Percentiles rank a stretch among this genome's conserved stretches.
phyloP scores from a whole-genome alignment of 1,140 invertebrate genomes.

The Scaptomyza hsui region DNA sequence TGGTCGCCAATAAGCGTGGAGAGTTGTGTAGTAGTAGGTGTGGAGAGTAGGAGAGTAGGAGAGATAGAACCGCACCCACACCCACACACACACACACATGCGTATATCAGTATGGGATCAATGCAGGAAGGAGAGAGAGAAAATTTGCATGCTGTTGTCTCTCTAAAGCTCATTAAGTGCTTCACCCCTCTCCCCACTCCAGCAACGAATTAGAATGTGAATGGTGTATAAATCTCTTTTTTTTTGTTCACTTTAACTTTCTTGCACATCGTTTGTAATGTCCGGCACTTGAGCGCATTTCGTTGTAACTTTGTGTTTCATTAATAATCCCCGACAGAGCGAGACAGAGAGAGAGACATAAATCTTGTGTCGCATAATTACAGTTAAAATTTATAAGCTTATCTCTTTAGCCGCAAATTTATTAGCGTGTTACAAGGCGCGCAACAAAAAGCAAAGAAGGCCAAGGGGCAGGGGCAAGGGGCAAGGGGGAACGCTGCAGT shows the following conservation, averaged over 20 bases:
- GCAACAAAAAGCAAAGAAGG: constrained; percentile 13
- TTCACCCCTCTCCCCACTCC: no score
- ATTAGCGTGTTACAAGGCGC: constrained; percentile 64
- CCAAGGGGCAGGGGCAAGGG: not conserved
- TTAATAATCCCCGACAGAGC: constrained; percentile 61
- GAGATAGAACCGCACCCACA: constrained; percentile 30
- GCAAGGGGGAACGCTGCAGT: constrained; percentile 38
- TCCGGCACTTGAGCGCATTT: constrained; percentile 65
- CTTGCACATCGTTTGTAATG: constrained; percentile 35
- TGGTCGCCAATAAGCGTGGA: constrained; percentile 38
- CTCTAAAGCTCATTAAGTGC: constrained; percentile 1
- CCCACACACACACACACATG: constrained; percentile 34
- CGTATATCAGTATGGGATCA: constrained; percentile 36
- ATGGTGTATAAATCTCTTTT: not conserved
- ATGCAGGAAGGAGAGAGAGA: constrained; percentile 3
- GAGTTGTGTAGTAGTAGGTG: not conserved
- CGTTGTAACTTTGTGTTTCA: constrained; percentile 79
- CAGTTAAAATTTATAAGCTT: constrained; percentile 83
- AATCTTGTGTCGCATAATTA: constrained; percentile 83
- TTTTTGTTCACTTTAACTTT: no score
- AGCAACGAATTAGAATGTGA: constrained; percentile 1
- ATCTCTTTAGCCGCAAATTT: constrained; percentile 82
- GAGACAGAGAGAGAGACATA: constrained; percentile 38
- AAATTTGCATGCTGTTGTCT: not conserved
- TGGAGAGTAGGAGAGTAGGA: not conserved